phyloP scores from a whole-genome alignment of 2,113 vertebrate species.

The Eretmochelys imbricata region DNA sequence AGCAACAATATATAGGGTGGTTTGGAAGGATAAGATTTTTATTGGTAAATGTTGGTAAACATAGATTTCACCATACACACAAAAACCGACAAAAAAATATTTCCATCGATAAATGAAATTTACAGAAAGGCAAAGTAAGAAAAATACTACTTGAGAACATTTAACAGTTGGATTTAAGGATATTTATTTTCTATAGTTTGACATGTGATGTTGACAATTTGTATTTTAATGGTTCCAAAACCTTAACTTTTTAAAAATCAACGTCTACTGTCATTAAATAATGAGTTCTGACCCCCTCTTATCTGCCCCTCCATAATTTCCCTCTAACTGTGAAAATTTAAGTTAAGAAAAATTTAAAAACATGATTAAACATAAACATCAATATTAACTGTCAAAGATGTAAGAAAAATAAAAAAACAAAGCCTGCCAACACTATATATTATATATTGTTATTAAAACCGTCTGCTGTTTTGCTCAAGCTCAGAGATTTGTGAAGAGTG shows the following conservation, averaged over 20 bases:
- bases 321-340: background rate
- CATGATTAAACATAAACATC: background rate
- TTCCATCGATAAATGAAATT: background rate
- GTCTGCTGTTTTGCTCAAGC: background rate
- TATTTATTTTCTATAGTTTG: background rate
- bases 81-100: background rate
- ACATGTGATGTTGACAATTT: background rate
- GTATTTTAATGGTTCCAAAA: background rate
- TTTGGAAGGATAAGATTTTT: background rate
- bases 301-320: too few relatives aligned
- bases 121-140: background rate
- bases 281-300: background rate
- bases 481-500: constrained; percentile 10
- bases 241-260: background rate
- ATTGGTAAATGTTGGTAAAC: background rate
- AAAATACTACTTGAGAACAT: background rate
- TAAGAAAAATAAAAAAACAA: background rate
- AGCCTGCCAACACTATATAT: background rate
- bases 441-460: background rate
- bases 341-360: background rate
- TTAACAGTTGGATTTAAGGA: background rate
- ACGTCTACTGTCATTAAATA: background rate
- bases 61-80: background rate
- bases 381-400: background rate
- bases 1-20: background rate